Evolutionary conservation across 2,113 vertebrate genomes (phyloP).

Genomic region (Scytalopus superciliaris): DNA sequence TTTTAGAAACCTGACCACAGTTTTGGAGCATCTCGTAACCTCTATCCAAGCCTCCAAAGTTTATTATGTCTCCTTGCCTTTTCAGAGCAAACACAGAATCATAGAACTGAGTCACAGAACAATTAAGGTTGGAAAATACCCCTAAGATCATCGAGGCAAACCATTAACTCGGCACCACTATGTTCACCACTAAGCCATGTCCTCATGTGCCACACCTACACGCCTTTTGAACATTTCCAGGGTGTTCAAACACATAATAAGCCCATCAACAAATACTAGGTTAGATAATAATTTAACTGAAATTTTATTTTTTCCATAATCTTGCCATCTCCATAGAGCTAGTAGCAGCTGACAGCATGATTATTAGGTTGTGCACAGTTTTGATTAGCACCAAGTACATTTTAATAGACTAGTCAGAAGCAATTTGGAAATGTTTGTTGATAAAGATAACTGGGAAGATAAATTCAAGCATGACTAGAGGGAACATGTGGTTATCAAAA

Average conservation of each 20-base stretch:
- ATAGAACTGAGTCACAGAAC: neutral
- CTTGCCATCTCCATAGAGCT: neutral
- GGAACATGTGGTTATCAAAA: neutral
- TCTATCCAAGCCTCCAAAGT: neutral
- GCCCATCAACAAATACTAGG: neutral
- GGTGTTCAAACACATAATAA: neutral
- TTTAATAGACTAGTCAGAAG: slow-evolving; percentile 32
- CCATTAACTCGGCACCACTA: neutral
- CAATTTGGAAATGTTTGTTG: slow-evolving; percentile 44
- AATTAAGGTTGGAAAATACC: neutral
- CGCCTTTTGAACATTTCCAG: neutral
- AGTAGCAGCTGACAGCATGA: neutral
- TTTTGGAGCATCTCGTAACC: neutral
- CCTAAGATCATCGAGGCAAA: neutral
- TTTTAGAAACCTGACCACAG: neutral
- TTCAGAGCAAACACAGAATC: neutral
- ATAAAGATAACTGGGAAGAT: slow-evolving; percentile 12
- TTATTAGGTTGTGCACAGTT: neutral
- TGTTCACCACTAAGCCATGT: neutral
- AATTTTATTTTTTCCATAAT: neutral
- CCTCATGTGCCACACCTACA: neutral
- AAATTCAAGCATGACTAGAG: neutral
- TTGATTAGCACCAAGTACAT: neutral
- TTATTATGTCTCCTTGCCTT: neutral
- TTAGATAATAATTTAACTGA: neutral